Percentiles rank a stretch among this genome's conserved stretches.
These are phyloP conservation scores for Malurus alboscapulatus DNA, from an alignment of 2,113 vertebrate genomes.

Conservation along the genomic window DNA sequence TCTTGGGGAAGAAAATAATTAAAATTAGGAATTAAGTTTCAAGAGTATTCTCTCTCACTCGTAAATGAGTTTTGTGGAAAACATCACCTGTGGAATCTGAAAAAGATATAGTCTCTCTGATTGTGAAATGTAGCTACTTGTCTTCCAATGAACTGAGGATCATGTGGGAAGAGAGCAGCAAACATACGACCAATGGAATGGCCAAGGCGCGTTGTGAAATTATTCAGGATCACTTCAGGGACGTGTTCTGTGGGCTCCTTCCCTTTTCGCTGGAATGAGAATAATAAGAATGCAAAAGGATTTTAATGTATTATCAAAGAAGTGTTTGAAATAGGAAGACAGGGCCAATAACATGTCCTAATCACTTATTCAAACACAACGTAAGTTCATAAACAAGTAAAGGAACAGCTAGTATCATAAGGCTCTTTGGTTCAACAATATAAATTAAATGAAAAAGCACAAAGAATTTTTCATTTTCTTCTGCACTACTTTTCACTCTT, in stretches of 20 bases:
- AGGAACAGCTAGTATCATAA: not conserved
- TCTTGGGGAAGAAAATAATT: slow-evolving; percentile 37
- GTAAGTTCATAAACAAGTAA: not conserved
- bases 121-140: slow-evolving; percentile 98
- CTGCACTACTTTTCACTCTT: not conserved
- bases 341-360: not conserved
- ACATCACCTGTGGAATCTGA: slow-evolving; percentile 92
- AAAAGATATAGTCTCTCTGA: slow-evolving; percentile 96
- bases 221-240: slow-evolving; percentile 95
- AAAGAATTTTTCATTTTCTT: not conserved
- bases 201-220: slow-evolving; percentile 92
- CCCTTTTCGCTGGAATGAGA: slow-evolving; percentile 82
- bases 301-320: not conserved
- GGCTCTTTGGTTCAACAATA: not conserved
- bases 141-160: slow-evolving; percentile 92
- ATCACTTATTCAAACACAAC: not conserved
- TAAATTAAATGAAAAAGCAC: not conserved
- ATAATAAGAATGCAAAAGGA: not conserved
- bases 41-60: not conserved
- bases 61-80: not conserved
- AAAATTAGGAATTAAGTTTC: not conserved
- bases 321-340: not conserved
- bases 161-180: slow-evolving; percentile 92
- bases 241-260: slow-evolving; percentile 88
- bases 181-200: slow-evolving; percentile 91